Base-by-base conservation (phyloP, 1,140 invertebrate genomes). In the Drosophila tani region DNA sequence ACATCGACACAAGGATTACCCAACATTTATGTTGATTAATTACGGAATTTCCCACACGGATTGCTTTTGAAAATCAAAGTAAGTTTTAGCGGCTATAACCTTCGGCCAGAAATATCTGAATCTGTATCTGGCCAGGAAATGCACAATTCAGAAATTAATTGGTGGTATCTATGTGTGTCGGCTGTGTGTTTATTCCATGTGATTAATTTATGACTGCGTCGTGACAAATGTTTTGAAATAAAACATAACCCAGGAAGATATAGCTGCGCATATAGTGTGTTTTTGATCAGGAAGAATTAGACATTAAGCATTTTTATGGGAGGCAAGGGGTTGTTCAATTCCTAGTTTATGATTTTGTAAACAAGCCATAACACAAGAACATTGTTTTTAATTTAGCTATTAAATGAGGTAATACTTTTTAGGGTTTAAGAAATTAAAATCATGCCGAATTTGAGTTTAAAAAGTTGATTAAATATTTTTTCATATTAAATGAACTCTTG, bases 31-130 rank as follows among this genome's bases (percentile, higher is more conserved):
- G 75, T 60, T 73, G 64, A 51, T 62, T 56, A 59, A 79, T 62
- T 65, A 47, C 64, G 80, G 70, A 87, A 85, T 77, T 81, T 56
- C 17, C 32, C 56, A 38, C 65, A 64, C 71, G 90, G 91, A 91
- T 91, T 91, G 91, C 91, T 91, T 91, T 91, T 91, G 80, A 86
- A 86, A 91, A 86, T 79, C 82, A 90, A 91, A 80, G 91, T 91
- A 91, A 91, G 91, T 59, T 55, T 5, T 29, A 53, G 38, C 40
- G 32, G 35, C 67, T 40, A 56, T 24, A 70, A 68, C 70, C 70
- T 73, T 73, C 69, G 38, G 43, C 32, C 27, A 65, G 40, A 56
- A 38, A 35, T 66, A 35, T 43, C 51, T 57, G 9, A 40, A 55
- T 56, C 3, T 27, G 14, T 47, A 55, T 56, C 3, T 27, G 53